Conservation (phyloP, 2,888 invertebrate genomes). For the Cheiracanthium punctorium region DNA sequence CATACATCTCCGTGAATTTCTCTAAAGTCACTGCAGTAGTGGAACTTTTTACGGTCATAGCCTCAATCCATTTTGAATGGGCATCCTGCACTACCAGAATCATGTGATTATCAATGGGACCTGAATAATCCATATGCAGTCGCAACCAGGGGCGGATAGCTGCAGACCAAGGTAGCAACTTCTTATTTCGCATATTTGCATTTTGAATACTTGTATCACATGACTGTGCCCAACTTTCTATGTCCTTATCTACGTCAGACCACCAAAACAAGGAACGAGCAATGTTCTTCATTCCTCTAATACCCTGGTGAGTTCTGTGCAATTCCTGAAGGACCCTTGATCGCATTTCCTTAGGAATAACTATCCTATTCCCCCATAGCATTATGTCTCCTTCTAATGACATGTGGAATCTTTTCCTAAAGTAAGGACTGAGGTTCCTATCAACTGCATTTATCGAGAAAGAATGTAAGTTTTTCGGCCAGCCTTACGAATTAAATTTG, state of each 20-base stretch:
- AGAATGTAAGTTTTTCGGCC: no score
- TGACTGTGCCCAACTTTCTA: conserved; percentile 55
- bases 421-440: background rate
- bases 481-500: background rate
- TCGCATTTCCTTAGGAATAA: background rate
- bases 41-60: background rate
- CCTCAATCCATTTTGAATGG: conserved; percentile 12
- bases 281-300: conserved; percentile 73
- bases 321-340: background rate
- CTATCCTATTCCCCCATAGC: background rate
- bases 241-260: conserved; percentile 72
- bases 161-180: conserved; percentile 69
- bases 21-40: background rate
- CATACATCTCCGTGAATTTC: background rate
- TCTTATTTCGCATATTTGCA: conserved; percentile 69
- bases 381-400: background rate
- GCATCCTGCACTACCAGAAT: background rate
- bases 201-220: conserved; percentile 16
- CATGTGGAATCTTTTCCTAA: background rate
- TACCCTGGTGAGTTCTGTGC: conserved; percentile 59
- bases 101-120: conserved; percentile 1
- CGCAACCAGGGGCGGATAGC: conserved; percentile 57
- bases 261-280: conserved; percentile 74
- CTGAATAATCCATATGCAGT: conserved; percentile 54
- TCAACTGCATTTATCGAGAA: no score